Evolutionary conservation across 2,888 invertebrate genomes (phyloP), one percentile per base, ranked within the genome.

Genomic region (Eupithecia inturbata): DNA sequence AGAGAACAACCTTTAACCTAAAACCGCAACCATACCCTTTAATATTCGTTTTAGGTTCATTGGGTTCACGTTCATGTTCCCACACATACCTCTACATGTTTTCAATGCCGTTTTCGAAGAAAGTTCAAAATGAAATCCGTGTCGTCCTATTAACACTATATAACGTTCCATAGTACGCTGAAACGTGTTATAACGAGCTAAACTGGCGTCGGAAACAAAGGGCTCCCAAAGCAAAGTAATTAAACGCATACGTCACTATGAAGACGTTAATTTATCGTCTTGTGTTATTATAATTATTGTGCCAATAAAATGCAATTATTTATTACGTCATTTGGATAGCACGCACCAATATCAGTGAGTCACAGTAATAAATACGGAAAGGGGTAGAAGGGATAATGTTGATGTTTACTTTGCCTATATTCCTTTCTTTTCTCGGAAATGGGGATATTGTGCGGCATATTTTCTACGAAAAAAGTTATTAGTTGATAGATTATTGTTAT

Each of bases 221-320:
- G 3, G n/a, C 22, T 22, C n/a, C 49, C 10, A 22, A 22, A 53
- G 49, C 49, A 53, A 53, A 10, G 49, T 57, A 19, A 31, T 62
- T 62, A 62, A 31, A 19, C 19, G 6, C 62, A 31, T 62, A 62
- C 62, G 31, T 62, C 19, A 62, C 19, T 19, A 19, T 66, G 68
- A 57, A 39, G 33, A 45, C 57, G 49, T 60, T 67, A 64, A 64
- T 62, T 68, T 66, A 41, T 64, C 60, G 7, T 57, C 3, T 22
- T 67, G 70, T 28, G 26, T 67, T 72, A 72, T 67, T 72, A 72
- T 75, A 70, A 78, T 73, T 75, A 76, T 63, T 75, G 70, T 45
- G n/a, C 26, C 66, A 72, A 74, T 79, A 75, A 74, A 75, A 75
- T 62, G 69, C 60, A 75, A 75, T 71, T 72, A 57, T 57, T 57